These are phyloP conservation scores for Temnothorax curvispinosus DNA, from an alignment of 1,140 invertebrate genomes.

Conservation along the genomic window DNA sequence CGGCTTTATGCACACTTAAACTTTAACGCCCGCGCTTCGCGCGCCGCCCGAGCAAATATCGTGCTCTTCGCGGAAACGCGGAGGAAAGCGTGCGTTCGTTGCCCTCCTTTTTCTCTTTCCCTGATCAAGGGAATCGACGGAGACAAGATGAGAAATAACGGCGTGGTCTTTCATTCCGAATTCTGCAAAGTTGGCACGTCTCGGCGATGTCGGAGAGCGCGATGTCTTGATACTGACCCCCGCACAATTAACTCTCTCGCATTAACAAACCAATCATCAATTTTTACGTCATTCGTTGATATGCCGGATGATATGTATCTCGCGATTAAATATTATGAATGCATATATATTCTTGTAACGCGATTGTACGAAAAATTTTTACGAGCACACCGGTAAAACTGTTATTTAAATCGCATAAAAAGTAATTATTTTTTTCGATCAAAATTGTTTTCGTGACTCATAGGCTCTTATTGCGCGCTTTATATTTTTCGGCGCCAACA, in stretches of 20 bases:
- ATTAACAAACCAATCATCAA: not conserved
- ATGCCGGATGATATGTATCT: not conserved
- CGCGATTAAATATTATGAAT: not conserved
- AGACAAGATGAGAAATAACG: slow-evolving; percentile 15
- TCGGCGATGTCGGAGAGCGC: not conserved
- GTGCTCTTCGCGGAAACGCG: slow-evolving; percentile 7
- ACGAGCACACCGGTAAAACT: not conserved
- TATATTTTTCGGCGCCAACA: not conserved
- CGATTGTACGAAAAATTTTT: not conserved
- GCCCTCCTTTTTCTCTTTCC: not conserved
- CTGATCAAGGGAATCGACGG: not conserved
- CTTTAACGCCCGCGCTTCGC: slow-evolving; percentile 68
- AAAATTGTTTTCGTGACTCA: not conserved
- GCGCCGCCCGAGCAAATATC: slow-evolving; percentile 59
- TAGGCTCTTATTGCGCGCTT: not conserved
- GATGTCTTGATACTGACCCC: not conserved
- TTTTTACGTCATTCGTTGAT: not conserved
- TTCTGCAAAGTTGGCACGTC: not conserved
- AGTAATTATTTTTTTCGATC: slow-evolving; percentile 17
- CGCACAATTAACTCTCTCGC: not conserved
- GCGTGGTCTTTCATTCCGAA: slow-evolving; percentile 8
- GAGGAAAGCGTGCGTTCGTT: slow-evolving; percentile 37
- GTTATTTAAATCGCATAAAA: slow-evolving; percentile 31
- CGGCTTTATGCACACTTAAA: slow-evolving; percentile 74
- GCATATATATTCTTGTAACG: not conserved